A percentile compares a stretch with the other conserved stretches of the same genome.
Evolutionary conservation across 2,888 invertebrate genomes (phyloP).

Genomic region (Tenthredo livida): DNA sequence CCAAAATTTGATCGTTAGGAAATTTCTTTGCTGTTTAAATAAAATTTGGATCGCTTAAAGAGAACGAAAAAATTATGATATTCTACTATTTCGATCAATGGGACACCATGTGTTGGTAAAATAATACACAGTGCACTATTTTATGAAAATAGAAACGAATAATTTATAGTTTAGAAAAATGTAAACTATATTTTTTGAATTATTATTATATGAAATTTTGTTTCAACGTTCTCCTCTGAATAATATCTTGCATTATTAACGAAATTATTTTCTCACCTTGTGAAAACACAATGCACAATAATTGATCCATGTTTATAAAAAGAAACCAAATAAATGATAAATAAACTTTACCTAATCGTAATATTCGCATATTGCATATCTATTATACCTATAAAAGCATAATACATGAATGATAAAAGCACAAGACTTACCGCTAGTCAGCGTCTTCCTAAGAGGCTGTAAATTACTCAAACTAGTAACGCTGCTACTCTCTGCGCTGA

Average conservation of each 20-base stretch:
- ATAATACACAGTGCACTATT: neutral
- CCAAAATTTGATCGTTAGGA: too few relatives aligned
- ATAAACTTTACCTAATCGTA: neutral
- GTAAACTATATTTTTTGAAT: neutral
- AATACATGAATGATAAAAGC: neutral
- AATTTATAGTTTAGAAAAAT: neutral
- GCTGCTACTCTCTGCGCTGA: slow-evolving; percentile 97
- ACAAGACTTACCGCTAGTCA: slow-evolving; percentile 83
- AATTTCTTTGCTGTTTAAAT: too few relatives aligned
- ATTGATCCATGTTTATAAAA: neutral
- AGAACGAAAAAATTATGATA: too few relatives aligned
- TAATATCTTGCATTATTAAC: neutral
- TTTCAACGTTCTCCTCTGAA: neutral
- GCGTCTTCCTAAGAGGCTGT: slow-evolving; percentile 89
- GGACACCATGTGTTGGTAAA: neutral
- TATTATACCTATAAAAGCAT: neutral
- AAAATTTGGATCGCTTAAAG: too few relatives aligned
- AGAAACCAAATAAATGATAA: neutral
- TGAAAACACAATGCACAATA: neutral
- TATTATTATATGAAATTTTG: too few relatives aligned
- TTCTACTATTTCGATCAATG: too few relatives aligned
- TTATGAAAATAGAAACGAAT: neutral
- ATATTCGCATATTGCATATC: too few relatives aligned
- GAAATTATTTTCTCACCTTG: neutral
- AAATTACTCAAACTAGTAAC: slow-evolving; percentile 95